Percentiles rank a stretch among this genome's conserved stretches.
Conservation (phyloP, 2,113 vertebrate species). For the Salvelinus namaycush region DNA sequence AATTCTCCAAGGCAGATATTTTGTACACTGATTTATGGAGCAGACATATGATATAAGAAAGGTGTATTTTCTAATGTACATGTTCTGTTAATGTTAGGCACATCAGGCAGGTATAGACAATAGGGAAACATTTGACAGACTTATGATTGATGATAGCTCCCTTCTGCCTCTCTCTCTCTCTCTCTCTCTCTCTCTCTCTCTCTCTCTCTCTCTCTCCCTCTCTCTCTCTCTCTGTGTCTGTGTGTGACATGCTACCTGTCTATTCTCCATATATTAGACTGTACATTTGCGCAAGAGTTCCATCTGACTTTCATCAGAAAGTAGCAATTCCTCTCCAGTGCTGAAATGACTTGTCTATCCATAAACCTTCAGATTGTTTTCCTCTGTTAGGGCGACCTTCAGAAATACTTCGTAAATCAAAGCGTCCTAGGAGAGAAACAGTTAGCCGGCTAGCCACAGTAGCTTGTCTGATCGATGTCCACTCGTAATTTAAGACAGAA, state of each 20-base stretch:
- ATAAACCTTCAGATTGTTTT: background rate
- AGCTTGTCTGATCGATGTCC: constrained; percentile 57
- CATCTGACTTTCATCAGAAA: constrained; percentile 1
- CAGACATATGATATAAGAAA: constrained; percentile 52
- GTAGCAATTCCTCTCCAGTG: background rate
- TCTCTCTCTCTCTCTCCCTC: constrained; percentile 10
- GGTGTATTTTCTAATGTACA: constrained; percentile 51
- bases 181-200: background rate
- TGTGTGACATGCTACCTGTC: constrained; percentile 1
- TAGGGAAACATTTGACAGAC: background rate
- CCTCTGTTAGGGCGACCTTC: constrained; percentile 48
- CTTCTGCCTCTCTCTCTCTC: constrained; percentile 4
- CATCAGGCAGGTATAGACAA: background rate
- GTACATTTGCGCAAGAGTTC: background rate
- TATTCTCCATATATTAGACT: background rate
- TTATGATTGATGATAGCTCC: background rate
- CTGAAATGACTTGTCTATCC: background rate
- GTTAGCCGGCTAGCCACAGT: constrained; percentile 38
- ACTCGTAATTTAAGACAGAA: constrained; percentile 49
- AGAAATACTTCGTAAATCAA: constrained; percentile 56
- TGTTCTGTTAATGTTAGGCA: constrained; percentile 18
- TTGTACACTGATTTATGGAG: constrained; percentile 58
- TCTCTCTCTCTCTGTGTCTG: background rate
- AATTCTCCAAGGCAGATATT: constrained; percentile 49
- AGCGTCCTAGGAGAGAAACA: constrained; percentile 48